phyloP scores from a whole-genome alignment of 2,888 invertebrate species.

The Noctuana brunneofusca region DNA sequence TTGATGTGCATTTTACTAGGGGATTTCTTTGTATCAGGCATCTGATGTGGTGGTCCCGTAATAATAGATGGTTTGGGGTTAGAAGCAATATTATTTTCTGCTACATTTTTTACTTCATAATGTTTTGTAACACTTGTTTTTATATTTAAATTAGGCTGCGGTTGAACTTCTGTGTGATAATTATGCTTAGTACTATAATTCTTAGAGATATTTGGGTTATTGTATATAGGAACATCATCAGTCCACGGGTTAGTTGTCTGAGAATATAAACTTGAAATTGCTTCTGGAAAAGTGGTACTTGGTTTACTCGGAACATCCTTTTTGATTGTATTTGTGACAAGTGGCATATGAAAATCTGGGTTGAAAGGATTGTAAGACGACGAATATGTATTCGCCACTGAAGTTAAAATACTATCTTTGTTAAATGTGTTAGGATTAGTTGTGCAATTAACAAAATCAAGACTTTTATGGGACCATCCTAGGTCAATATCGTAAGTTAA shows the following conservation, averaged over 20 bases:
- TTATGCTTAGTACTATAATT: slow-evolving; percentile 61
- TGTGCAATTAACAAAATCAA: slow-evolving; percentile 73
- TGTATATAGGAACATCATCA: slow-evolving; percentile 73
- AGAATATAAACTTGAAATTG: slow-evolving; percentile 73
- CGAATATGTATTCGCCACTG: slow-evolving; percentile 61
- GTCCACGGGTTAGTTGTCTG: slow-evolving; percentile 72
- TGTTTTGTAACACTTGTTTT: slow-evolving; percentile 59
- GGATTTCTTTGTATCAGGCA: slow-evolving; percentile 72
- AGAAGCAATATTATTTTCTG: slow-evolving; percentile 49
- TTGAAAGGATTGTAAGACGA: slow-evolving; percentile 75
- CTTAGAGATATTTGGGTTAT: slow-evolving; percentile 62
- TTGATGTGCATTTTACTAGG: slow-evolving; percentile 78
- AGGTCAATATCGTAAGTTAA: slow-evolving; percentile 77
- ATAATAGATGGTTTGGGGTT: slow-evolving; percentile 55
- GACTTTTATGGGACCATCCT: slow-evolving; percentile 78
- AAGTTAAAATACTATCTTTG: slow-evolving; percentile 70
- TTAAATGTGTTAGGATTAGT: slow-evolving; percentile 62
- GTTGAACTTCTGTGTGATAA: slow-evolving; percentile 57
- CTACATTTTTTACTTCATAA: slow-evolving; percentile 58
- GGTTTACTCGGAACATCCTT: slow-evolving; percentile 64
- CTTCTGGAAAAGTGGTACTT: slow-evolving; percentile 64
- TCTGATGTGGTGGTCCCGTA: slow-evolving; percentile 47
- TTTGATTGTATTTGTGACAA: slow-evolving; percentile 64
- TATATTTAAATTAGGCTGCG: slow-evolving; percentile 50
- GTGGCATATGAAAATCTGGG: slow-evolving; percentile 74